phyloP scores from a whole-genome alignment of 2,888 invertebrate genomes.

The Lumbricus terrestris region DNA sequence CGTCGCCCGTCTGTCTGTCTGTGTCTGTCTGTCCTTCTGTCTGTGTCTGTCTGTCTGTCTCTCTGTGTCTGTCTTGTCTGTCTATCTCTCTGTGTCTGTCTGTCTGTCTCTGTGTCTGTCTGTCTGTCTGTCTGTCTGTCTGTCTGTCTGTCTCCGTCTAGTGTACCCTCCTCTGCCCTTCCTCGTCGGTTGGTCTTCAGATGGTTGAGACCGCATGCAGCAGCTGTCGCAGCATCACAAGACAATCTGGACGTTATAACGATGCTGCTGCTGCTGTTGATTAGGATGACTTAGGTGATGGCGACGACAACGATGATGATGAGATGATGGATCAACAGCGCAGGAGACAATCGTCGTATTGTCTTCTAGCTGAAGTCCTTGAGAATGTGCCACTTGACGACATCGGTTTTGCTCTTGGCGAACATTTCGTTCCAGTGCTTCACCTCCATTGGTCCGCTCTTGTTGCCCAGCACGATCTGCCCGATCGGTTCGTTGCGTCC shows the following conservation, averaged over 20 bases:
- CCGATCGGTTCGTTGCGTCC: constrained; percentile 90
- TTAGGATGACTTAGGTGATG: not conserved
- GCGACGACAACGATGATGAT: not conserved
- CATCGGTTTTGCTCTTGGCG: constrained; percentile 89
- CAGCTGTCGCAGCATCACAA: not conserved
- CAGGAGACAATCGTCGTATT: too few species aligned
- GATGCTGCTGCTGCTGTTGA: not conserved
- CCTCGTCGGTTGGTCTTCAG: not conserved
- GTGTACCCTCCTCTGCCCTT: not conserved
- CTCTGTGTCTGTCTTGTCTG: too few species aligned
- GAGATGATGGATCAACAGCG: too few species aligned
- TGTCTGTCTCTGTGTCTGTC: too few species aligned
- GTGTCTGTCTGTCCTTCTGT: too few species aligned
- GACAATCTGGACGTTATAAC: not conserved
- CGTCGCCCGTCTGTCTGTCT: too few species aligned
- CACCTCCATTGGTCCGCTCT: constrained; percentile 90
- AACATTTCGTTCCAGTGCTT: constrained; percentile 99
- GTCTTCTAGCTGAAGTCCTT: constrained; percentile 63
- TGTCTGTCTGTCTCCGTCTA: not conserved
- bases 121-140: not conserved
- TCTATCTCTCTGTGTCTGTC: too few species aligned
- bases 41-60: too few species aligned
- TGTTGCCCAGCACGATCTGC: constrained; percentile 61
- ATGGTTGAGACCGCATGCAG: not conserved
- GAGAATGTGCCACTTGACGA: constrained; percentile 94